phyloP scores from a whole-genome alignment of 2,888 invertebrate species.

The Clanis bilineata region DNA sequence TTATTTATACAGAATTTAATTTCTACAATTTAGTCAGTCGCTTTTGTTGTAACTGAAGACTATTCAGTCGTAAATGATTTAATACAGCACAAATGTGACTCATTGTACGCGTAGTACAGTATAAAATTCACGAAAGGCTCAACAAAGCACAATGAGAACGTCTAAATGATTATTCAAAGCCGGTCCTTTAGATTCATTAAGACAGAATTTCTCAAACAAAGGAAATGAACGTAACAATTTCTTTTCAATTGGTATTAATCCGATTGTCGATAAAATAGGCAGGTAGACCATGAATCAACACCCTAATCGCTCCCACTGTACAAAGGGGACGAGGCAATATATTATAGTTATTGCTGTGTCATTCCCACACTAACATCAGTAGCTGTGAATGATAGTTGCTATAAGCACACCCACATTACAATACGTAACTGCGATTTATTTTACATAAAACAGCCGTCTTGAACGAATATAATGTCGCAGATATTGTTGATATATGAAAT shows the following conservation, averaged over 20 bases:
- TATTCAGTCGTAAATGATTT: neutral
- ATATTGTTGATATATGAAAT: no score
- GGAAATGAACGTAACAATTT: neutral
- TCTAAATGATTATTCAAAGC: neutral
- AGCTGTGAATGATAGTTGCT: slow-evolving; percentile 27
- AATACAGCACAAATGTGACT: neutral
- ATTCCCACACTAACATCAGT: slow-evolving; percentile 28
- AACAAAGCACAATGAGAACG: neutral
- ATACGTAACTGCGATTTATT: neutral
- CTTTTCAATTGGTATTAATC: slow-evolving; percentile 6
- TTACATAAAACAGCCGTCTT: neutral
- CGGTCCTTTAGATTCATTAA: neutral
- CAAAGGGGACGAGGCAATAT: slow-evolving; percentile 33
- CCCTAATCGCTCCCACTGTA: neutral
- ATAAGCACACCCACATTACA: neutral
- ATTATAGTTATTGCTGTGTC: slow-evolving; percentile 46
- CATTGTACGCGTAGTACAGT: neutral
- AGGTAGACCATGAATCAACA: slow-evolving; percentile 2
- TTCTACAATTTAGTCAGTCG: neutral
- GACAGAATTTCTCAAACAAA: neutral
- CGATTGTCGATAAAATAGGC: neutral
- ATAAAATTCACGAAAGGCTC: neutral
- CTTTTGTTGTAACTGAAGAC: neutral
- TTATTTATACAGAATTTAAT: neutral
- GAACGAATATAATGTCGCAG: neutral